Conservation (phyloP, 2,797 vertebrate genomes). For the Galago senegalensis region DNA sequence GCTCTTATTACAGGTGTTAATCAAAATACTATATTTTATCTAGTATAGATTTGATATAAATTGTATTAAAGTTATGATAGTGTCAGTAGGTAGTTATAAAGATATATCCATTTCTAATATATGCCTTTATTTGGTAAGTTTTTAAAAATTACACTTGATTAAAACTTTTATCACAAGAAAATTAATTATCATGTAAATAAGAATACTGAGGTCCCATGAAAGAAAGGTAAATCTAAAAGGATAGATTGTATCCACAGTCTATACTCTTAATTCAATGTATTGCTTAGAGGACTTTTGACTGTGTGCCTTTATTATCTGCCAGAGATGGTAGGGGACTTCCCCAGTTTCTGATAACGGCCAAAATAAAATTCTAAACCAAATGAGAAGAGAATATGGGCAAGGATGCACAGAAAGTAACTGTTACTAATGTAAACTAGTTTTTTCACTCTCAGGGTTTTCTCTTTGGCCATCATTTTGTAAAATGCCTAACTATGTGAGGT, state of each 20-base stretch:
- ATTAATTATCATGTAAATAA: conserved; percentile 11
- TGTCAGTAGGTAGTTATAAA: background rate
- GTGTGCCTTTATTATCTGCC: background rate
- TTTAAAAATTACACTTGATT: background rate
- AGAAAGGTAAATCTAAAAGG: background rate
- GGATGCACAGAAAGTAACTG: background rate
- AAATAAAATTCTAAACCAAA: background rate
- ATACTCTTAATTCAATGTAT: background rate
- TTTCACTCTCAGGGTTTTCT: background rate
- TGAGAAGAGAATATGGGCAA: background rate
- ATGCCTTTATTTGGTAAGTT: conserved; percentile 9
- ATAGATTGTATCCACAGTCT: background rate
- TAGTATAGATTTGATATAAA: background rate
- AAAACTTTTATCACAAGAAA: conserved; percentile 18
- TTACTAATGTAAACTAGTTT: background rate
- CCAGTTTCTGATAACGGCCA: background rate
- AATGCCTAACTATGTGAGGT: background rate
- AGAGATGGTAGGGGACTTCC: background rate
- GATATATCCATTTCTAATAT: background rate
- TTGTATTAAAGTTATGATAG: background rate
- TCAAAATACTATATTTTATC: conserved; percentile 15
- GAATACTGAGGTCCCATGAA: background rate
- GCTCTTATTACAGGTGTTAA: background rate
- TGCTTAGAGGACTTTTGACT: background rate
- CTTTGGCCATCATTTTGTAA: background rate